phyloP scores from a whole-genome alignment of 2,797 vertebrate genomes.

The Dromococcyx pavoninus region DNA sequence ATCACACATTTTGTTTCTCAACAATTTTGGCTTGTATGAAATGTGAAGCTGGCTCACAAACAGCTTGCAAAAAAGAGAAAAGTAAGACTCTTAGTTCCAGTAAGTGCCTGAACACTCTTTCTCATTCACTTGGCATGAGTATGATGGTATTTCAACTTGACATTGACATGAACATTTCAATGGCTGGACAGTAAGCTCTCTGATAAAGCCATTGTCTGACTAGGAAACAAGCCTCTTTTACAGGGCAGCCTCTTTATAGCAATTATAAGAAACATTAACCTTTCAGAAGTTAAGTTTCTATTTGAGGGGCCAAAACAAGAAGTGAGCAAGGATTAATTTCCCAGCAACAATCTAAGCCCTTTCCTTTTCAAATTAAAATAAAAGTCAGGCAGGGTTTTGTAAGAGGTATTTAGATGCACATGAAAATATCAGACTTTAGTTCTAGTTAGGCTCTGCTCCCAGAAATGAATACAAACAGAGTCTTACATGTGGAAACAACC shows the following conservation, averaged over 20 bases:
- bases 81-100: constrained; percentile 1
- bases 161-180: constrained; percentile 50
- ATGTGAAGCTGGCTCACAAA: constrained; percentile 20
- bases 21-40: neutral
- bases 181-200: constrained; percentile 32
- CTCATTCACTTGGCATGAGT: neutral
- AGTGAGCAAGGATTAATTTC: constrained; percentile 52
- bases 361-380: constrained; percentile 41
- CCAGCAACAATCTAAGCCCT: constrained; percentile 35
- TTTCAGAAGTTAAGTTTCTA: constrained; percentile 44
- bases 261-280: constrained; percentile 54
- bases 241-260: constrained; percentile 1
- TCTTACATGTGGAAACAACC: neutral
- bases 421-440: neutral
- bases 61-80: constrained; percentile 18
- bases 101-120: constrained; percentile 21
- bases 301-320: constrained; percentile 16
- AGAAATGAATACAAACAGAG: neutral
- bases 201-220: constrained; percentile 33
- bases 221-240: neutral
- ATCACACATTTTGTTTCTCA: constrained; percentile 13
- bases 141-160: constrained; percentile 38
- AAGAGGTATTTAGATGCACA: neutral
- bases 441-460: neutral
- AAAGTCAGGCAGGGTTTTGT: neutral